Conservation (phyloP, 2,797 vertebrate species). For the Mormyrops boulengeri region DNA sequence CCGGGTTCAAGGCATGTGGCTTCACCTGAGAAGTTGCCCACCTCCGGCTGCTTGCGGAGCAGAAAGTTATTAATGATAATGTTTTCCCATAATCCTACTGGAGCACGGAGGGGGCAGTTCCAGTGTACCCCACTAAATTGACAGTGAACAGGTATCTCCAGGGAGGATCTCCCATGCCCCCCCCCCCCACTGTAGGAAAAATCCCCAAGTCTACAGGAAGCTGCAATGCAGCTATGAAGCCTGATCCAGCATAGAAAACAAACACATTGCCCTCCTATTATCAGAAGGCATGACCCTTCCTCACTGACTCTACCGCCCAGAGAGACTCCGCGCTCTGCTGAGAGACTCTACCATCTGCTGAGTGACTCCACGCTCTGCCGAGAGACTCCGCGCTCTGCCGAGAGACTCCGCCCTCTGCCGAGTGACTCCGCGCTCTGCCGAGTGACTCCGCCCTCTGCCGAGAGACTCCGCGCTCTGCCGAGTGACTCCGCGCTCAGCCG, state of each 20-base stretch:
- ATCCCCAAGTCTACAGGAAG: neutral
- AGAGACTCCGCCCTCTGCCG: neutral
- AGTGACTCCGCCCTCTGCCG: too few species aligned
- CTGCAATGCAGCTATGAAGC: neutral
- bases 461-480: too few species aligned
- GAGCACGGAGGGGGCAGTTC: constrained; percentile 44
- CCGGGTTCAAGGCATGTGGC: neutral
- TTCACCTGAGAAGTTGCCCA: neutral
- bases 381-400: too few species aligned
- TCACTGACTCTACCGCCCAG: neutral
- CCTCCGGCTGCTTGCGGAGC: constrained; percentile 22
- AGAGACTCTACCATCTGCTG: neutral
- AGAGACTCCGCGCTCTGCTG: neutral
- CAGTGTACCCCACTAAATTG: constrained; percentile 41
- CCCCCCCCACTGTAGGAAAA: neutral
- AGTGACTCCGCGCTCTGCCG: neutral
- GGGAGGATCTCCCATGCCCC: constrained; percentile 31
- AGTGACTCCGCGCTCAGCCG: too few species aligned
- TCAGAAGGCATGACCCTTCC: neutral
- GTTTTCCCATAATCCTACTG: constrained; percentile 44
- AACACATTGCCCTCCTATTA: neutral
- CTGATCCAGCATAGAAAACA: neutral
- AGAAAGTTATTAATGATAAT: constrained; percentile 47
- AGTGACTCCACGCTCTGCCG: neutral
- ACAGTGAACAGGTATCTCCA: constrained; percentile 49